Percentiles rank a stretch among this genome's conserved stretches.
Evolutionary conservation across 1,140 invertebrate genomes (phyloP).

Genomic region (Diorhabda elongata): DNA sequence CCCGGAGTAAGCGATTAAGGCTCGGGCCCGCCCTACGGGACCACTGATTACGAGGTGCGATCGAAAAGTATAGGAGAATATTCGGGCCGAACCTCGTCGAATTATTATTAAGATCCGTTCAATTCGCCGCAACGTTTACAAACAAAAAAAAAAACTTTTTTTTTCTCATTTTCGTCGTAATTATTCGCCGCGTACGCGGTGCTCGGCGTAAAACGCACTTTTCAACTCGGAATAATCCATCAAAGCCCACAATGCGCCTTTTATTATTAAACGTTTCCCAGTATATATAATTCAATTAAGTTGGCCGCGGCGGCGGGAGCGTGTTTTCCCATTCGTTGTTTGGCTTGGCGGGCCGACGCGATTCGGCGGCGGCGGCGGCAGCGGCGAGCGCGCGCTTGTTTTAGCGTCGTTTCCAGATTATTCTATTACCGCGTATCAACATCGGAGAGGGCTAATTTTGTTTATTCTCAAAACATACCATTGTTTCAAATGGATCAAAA

Average conservation of each 20-base stretch:
- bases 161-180: not conserved
- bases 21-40: no score
- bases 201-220: conserved; percentile 7
- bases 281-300: conserved; percentile 37
- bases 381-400: conserved; percentile 11
- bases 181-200: not conserved
- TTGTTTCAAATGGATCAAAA: conserved; percentile 51
- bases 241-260: conserved; percentile 26
- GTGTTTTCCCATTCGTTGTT: conserved; percentile 32
- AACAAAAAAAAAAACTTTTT: not conserved
- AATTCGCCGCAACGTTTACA: not conserved
- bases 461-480: conserved; percentile 50
- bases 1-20: no score
- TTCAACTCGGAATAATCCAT: conserved; percentile 24
- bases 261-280: conserved; percentile 32
- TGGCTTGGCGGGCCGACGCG: conserved; percentile 12
- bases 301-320: conserved; percentile 12
- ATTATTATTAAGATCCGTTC: no score
- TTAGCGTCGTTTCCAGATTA: conserved; percentile 45
- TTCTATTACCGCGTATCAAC: conserved; percentile 51
- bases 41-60: no score
- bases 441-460: conserved; percentile 48
- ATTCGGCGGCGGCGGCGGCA: conserved; percentile 3
- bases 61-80: no score
- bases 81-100: no score